Percentiles rank a stretch among this genome's conserved stretches.
Evolutionary conservation across 2,113 vertebrate genomes (phyloP).

Genomic region (Nematolebias whitei): DNA sequence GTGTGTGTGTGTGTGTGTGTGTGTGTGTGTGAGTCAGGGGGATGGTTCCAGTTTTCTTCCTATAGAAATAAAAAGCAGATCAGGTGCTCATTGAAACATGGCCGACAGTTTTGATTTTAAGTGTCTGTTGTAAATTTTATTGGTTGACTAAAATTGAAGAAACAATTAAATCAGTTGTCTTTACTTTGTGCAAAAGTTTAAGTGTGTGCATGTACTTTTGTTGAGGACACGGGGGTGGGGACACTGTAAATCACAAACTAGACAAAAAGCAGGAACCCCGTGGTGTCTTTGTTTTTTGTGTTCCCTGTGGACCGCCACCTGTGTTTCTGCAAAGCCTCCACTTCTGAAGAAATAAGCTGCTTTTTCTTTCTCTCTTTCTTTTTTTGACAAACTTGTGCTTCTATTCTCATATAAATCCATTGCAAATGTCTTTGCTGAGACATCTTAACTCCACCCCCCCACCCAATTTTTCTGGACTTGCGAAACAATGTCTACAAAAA

Average conservation of each 20-base stretch:
- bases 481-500: neutral
- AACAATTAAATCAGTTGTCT: conserved; percentile 7
- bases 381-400: neutral
- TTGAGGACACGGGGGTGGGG: conserved; percentile 2
- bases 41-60: too few species aligned
- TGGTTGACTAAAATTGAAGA: neutral
- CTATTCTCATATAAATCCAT: too few species aligned
- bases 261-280: conserved; percentile 43
- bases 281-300: conserved; percentile 49
- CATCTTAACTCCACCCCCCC: too few species aligned
- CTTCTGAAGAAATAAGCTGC: neutral
- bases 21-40: too few species aligned
- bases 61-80: too few species aligned
- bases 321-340: conserved; percentile 23
- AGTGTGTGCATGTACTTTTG: neutral
- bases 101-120: too few species aligned
- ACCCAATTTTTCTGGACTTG: neutral
- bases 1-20: too few species aligned
- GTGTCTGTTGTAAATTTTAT: too few species aligned
- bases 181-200: neutral
- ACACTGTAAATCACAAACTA: conserved; percentile 52
- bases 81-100: too few species aligned
- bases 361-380: too few species aligned
- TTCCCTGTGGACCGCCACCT: conserved; percentile 55
- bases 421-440: too few species aligned